phyloP scores from a whole-genome alignment of 2,888 invertebrate genomes.

The Cenopis cana region DNA sequence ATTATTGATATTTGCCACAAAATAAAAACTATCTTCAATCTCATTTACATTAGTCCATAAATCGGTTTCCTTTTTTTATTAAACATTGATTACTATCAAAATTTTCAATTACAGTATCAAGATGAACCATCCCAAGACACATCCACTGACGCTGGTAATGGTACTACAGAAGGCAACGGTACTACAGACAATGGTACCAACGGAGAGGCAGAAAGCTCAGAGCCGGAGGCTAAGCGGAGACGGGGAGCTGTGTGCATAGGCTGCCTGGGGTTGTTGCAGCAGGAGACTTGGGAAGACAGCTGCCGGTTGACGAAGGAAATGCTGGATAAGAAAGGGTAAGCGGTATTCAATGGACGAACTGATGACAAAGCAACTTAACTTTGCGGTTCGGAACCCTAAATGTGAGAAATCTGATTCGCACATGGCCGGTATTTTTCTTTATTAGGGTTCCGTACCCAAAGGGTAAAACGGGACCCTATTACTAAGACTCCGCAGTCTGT shows the following conservation, averaged over 20 bases:
- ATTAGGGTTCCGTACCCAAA: no score
- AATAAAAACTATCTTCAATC: no score
- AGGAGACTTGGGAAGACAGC: slow-evolving; percentile 82
- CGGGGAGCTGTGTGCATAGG: slow-evolving; percentile 86
- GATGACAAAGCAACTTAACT: no score
- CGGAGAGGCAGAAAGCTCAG: slow-evolving; percentile 18
- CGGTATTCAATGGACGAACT: slow-evolving; percentile 1
- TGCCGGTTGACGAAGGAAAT: slow-evolving; percentile 80
- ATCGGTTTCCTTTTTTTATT: no score
- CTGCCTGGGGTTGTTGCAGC: slow-evolving; percentile 90
- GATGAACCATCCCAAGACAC: slow-evolving; percentile 43
- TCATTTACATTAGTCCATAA: no score
- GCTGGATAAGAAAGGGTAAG: slow-evolving; percentile 79
- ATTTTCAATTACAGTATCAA: slow-evolving; percentile 35
- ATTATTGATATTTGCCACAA: no score
- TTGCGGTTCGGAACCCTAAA: no score
- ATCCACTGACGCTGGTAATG: neutral
- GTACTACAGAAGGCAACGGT: neutral
- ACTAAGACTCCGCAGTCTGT: no score
- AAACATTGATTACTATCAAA: no score
- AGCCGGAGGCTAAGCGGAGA: slow-evolving; percentile 69
- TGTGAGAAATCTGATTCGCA: no score
- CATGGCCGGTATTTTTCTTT: no score
- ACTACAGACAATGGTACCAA: slow-evolving; percentile 13
- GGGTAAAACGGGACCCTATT: no score